Evolutionary conservation across 2,797 vertebrate genomes (phyloP).

Genomic region (Megalops cyprinoides): DNA sequence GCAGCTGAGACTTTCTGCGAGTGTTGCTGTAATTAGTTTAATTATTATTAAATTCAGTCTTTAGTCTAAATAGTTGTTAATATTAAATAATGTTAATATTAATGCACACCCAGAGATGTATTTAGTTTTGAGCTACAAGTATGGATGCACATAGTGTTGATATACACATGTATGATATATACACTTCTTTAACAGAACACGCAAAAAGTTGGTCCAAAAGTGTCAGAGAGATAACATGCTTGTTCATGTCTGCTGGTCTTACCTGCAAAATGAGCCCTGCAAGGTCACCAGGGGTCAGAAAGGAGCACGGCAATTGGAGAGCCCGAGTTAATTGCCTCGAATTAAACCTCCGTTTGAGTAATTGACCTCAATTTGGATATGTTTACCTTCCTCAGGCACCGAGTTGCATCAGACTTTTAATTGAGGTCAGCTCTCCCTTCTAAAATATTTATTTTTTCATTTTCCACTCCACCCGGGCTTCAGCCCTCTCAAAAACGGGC

Average conservation of each 20-base stretch:
- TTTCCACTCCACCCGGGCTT: not conserved
- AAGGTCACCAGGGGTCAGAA: slow-evolving; percentile 10
- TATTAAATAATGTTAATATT: too few species aligned
- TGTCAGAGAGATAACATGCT: too few species aligned
- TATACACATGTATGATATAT: too few species aligned
- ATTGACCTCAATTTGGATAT: slow-evolving; percentile 12
- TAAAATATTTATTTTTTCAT: slow-evolving; percentile 10
- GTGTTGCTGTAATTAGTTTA: too few species aligned
- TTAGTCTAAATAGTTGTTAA: too few species aligned
- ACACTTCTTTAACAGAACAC: too few species aligned
- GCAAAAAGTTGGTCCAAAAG: too few species aligned
- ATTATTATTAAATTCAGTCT: too few species aligned
- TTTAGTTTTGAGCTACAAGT: too few species aligned
- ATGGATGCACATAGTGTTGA: too few species aligned
- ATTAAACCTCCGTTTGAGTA: slow-evolving; percentile 3
- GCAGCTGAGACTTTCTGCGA: too few species aligned
- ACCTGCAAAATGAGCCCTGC: not conserved
- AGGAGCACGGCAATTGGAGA: not conserved
- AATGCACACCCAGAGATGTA: too few species aligned
- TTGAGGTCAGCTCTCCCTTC: slow-evolving; percentile 4
- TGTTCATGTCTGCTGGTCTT: not conserved
- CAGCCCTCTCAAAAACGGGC: not conserved
- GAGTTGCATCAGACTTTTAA: slow-evolving; percentile 5
- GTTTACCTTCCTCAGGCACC: not conserved
- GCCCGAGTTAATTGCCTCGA: not conserved